Conservation (phyloP, 1,140 invertebrate genomes). For the Aphis gossypii region DNA sequence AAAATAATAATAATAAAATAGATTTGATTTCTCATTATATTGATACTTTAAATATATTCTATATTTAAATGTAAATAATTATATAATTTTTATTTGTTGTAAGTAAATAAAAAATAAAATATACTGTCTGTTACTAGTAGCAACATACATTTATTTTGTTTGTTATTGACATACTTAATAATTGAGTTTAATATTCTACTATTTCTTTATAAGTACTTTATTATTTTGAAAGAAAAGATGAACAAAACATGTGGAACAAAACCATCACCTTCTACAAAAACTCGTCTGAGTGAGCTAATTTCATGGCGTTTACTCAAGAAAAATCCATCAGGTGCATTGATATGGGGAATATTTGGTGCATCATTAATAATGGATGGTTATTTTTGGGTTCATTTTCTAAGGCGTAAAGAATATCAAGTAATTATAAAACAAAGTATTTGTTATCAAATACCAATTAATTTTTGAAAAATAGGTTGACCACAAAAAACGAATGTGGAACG, state of each 20-base stretch:
- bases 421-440: not conserved
- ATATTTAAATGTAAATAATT: not conserved
- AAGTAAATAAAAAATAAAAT: not conserved
- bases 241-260: not conserved
- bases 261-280: not conserved
- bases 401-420: constrained; percentile 34
- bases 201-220: not conserved
- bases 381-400: constrained; percentile 24
- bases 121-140: not conserved
- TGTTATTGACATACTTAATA: not conserved
- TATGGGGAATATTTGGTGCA: constrained; percentile 23
- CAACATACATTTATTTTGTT: not conserved
- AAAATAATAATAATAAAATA: not conserved
- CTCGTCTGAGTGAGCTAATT: not conserved
- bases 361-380: not conserved
- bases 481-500: constrained; percentile 35
- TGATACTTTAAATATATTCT: not conserved
- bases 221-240: not conserved
- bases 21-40: not conserved
- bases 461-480: constrained; percentile 10
- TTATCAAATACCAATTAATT: not conserved
- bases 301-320: constrained; percentile 23
- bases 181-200: not conserved
- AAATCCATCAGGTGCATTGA: constrained; percentile 24
- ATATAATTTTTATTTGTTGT: not conserved